These are phyloP conservation scores for Notodonta ziczac DNA, from an alignment of 2,888 invertebrate genomes.

Conservation along the genomic window DNA sequence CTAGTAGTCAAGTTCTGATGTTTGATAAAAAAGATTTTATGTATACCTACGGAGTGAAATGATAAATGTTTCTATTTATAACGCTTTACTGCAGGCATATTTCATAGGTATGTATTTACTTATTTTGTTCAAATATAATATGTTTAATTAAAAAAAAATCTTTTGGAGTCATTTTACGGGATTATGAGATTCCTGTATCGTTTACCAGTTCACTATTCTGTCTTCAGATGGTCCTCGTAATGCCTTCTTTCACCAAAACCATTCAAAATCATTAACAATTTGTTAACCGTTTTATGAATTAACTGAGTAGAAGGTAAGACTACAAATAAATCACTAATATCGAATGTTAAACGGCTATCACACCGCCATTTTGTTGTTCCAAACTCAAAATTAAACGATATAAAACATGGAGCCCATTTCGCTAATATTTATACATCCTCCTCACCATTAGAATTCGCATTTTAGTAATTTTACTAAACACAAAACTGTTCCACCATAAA, in stretches of 20 bases:
- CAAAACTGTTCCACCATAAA: constrained; percentile 73
- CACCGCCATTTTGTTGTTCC: constrained; percentile 56
- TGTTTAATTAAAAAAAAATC: too few species aligned
- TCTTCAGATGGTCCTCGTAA: constrained; percentile 14
- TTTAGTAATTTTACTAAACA: constrained; percentile 79
- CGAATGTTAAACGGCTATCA: constrained; percentile 47
- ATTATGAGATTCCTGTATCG: too few species aligned
- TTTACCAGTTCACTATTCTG: neutral
- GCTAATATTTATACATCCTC: constrained; percentile 78
- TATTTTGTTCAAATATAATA: too few species aligned
- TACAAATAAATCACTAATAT: constrained; percentile 35
- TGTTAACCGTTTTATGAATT: constrained; percentile 31
- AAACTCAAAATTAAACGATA: constrained; percentile 55
- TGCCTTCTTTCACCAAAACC: constrained; percentile 11
- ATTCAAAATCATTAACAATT: constrained; percentile 36
- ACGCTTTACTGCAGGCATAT: too few species aligned
- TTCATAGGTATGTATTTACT: too few species aligned
- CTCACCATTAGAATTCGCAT: constrained; percentile 66
- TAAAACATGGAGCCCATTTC: constrained; percentile 64
- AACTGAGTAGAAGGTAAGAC: constrained; percentile 20
- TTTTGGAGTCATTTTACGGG: too few species aligned
- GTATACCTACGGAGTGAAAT: too few species aligned
- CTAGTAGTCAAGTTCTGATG: too few species aligned
- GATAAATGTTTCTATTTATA: too few species aligned
- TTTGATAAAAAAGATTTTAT: too few species aligned